These are phyloP conservation scores for Cheilosia variabilis DNA, from an alignment of 2,888 invertebrate species.

Conservation along the genomic window DNA sequence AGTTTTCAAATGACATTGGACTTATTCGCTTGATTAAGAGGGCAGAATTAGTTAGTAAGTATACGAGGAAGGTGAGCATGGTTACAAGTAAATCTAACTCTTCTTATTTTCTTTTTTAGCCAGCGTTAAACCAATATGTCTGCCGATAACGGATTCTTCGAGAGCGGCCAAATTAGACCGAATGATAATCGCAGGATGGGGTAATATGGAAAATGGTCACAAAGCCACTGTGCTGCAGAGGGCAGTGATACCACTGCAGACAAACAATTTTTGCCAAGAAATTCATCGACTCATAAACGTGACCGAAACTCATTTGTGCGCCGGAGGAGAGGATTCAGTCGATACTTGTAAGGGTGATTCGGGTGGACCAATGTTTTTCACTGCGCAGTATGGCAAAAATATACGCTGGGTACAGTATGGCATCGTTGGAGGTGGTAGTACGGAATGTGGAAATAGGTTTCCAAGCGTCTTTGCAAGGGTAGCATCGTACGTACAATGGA, in stretches of 20 bases:
- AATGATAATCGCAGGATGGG: slow-evolving; percentile 80
- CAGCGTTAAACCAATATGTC: slow-evolving; percentile 80
- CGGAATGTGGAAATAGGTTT: slow-evolving; percentile 83
- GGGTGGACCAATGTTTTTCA: slow-evolving; percentile 78
- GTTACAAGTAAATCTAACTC: not conserved
- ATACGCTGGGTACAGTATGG: slow-evolving; percentile 83
- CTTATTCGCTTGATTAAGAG: slow-evolving; percentile 83
- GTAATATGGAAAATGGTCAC: slow-evolving; percentile 77
- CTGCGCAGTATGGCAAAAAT: slow-evolving; percentile 64
- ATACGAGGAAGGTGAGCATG: not conserved
- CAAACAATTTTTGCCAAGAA: slow-evolving; percentile 76
- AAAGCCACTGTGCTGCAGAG: slow-evolving; percentile 76
- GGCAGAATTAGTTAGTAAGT: slow-evolving; percentile 78
- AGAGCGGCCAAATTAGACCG: slow-evolving; percentile 58
- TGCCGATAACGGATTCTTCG: slow-evolving; percentile 78
- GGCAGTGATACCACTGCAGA: slow-evolving; percentile 76
- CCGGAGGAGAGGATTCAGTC: slow-evolving; percentile 83
- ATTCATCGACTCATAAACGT: slow-evolving; percentile 79
- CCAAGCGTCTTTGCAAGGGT: slow-evolving; percentile 86
- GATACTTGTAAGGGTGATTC: slow-evolving; percentile 76
- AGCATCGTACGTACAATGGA: slow-evolving; percentile 85
- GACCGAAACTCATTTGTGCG: slow-evolving; percentile 84
- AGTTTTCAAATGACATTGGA: slow-evolving; percentile 86
- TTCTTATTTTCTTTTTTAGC: slow-evolving; percentile 33
- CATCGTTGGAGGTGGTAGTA: slow-evolving; percentile 87